Evolutionary conservation across 37 sponge, comb jelly and placozoan genomes (phyloP).

Genomic region (Chondrosia reniformis): DNA sequence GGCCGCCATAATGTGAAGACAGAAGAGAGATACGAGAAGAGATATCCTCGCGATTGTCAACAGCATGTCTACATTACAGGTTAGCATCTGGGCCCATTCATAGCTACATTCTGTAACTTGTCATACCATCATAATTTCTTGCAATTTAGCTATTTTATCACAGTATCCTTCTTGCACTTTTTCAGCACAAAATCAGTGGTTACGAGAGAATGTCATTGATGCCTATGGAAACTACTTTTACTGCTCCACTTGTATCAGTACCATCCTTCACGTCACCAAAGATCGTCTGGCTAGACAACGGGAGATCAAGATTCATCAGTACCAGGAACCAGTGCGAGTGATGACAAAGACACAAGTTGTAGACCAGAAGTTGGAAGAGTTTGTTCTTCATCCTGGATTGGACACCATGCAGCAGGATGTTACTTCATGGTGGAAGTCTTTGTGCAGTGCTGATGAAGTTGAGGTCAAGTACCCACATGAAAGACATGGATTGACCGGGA

Average conservation of each 20-base stretch:
- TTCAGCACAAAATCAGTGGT: slow-evolving; percentile 14
- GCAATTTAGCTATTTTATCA: not conserved
- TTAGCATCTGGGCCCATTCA: not conserved
- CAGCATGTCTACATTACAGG: not conserved
- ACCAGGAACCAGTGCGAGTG: slow-evolving; percentile 7
- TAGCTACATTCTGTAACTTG: not conserved
- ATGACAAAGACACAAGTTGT: slow-evolving; percentile 23
- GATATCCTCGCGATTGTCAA: not conserved
- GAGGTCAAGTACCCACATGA: slow-evolving; percentile 28
- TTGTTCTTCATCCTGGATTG: slow-evolving; percentile 15
- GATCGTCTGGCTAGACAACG: slow-evolving; percentile 24
- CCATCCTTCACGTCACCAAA: not conserved
- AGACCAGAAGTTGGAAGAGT: slow-evolving; percentile 1
- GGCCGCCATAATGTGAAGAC: not conserved
- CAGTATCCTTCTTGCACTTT: not conserved
- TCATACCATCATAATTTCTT: too few species aligned
- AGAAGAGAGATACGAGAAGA: not conserved
- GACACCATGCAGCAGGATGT: not conserved
- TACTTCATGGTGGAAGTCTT: slow-evolving; percentile 9
- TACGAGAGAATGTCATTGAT: slow-evolving; percentile 9
- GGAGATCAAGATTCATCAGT: slow-evolving; percentile 12
- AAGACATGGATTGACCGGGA: slow-evolving; percentile 13
- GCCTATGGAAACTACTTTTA: slow-evolving; percentile 17
- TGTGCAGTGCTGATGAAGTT: slow-evolving; percentile 2
- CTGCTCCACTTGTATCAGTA: slow-evolving; percentile 8